A percentile compares a stretch with the other conserved stretches of the same genome.
Evolutionary conservation across 2,797 vertebrate species (phyloP).

Genomic region (Enteromius thamalakanensis): DNA sequence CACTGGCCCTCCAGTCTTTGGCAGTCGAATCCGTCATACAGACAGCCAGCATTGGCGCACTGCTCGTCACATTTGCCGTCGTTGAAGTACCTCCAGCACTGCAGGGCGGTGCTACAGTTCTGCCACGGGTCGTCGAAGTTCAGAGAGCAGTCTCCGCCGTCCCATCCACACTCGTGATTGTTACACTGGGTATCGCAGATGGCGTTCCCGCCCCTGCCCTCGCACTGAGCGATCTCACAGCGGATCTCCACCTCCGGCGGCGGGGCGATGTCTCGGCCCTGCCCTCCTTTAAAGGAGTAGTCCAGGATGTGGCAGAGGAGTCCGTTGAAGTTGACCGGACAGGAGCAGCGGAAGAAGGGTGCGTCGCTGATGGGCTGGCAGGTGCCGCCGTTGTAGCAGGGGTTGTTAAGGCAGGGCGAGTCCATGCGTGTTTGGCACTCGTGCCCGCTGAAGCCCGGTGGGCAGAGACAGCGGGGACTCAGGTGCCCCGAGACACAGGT

Average conservation of each 20-base stretch:
- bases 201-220: slow-evolving; percentile 81
- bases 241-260: slow-evolving; percentile 76
- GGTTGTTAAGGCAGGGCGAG: slow-evolving; percentile 86
- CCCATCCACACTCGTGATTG: slow-evolving; percentile 92
- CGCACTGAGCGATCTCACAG: slow-evolving; percentile 83
- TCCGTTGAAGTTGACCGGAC: slow-evolving; percentile 90
- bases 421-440: slow-evolving; percentile 87
- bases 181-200: slow-evolving; percentile 89
- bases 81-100: slow-evolving; percentile 97
- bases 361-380: slow-evolving; percentile 83
- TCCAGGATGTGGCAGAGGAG: slow-evolving; percentile 93
- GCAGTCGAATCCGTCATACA: slow-evolving; percentile 98
- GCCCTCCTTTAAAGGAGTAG: slow-evolving; percentile 81
- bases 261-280: slow-evolving; percentile 82
- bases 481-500: slow-evolving; percentile 87
- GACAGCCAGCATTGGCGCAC: slow-evolving; percentile 89
- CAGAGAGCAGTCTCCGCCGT: slow-evolving; percentile 96
- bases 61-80: slow-evolving; percentile 90
- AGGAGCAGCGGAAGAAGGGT: slow-evolving; percentile 87
- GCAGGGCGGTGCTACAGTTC: slow-evolving; percentile 91
- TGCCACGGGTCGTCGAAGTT: slow-evolving; percentile 96
- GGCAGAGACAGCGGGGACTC: slow-evolving; percentile 87
- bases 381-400: slow-evolving; percentile 94
- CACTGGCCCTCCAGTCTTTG: slow-evolving; percentile 91
- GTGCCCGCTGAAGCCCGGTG: slow-evolving; percentile 81